Evolutionary conservation across 1,140 invertebrate species (phyloP), one percentile per base, ranked within the genome.

Genomic region (Drosophila asahinai): DNA sequence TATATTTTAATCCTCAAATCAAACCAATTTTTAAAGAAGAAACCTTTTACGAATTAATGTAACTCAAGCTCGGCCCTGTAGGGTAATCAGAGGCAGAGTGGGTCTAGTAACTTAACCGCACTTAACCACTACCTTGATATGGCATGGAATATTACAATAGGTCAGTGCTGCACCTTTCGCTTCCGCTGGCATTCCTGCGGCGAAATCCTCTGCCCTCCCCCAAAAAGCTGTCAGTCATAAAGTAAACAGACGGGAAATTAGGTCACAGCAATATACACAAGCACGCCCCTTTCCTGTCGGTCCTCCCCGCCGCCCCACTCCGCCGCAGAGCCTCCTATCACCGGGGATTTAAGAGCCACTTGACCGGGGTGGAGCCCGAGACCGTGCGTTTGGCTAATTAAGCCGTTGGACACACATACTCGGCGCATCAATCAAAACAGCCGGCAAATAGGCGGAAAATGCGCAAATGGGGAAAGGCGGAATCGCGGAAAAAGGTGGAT

Each of bases 311-410:
- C 12, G 14, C 40, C 62, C 38, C 51, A 36, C 36, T 27, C 27
- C 40, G 14, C 33, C 5, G 42, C 15, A 52, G 47, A 57, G 36
- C 22, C 5, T 14, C 40, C 48, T 19, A n/a, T 55, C 33, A n/a
- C 30, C 19, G 17, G 49, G 22, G 62, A 57, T 58, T 68, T 64
- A 64, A 48, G 49, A 60, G 40, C 68, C 64, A 73, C 68, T 84
- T 78, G 67, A 74, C 48, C 38, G 27, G 60, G 65, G 67, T 52
- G 73, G 49, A 55, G 58, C 47, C 67, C 52, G 47, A 11, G 5
- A 17, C 25, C 17, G 83, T 86, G 77, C 51, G 43, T 66, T 89
- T 52, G 42, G 63, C 77, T 81, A 90, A 90, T 89, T 84, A 90
- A 90, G 86, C 52, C 70, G 64, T 84, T 68, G 40, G 54, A 68